A percentile compares a stretch with the other conserved stretches of the same genome.
Conservation (phyloP, 2,888 invertebrate species). For the Drosophila hamatofila region DNA sequence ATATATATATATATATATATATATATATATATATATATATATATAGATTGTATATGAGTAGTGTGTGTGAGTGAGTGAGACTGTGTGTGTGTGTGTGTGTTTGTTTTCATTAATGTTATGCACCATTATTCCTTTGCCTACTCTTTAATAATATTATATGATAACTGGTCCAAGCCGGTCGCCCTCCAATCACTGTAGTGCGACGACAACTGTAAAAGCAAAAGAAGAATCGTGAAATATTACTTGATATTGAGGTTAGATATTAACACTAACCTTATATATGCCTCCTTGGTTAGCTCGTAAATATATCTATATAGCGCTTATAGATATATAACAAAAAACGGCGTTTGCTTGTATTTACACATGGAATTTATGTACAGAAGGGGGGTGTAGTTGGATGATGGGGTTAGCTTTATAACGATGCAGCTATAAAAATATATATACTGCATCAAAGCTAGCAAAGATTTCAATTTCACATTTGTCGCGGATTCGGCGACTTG, state of each 20-base stretch:
- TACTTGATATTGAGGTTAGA: background rate
- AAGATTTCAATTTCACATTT: conserved; percentile 60
- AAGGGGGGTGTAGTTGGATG: conserved; percentile 4
- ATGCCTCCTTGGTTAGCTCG: conserved; percentile 76
- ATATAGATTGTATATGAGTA: conserved; percentile 3
- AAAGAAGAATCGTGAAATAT: background rate
- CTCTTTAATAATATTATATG: conserved; percentile 64
- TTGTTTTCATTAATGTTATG: conserved; percentile 62
- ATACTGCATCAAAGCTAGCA: conserved; percentile 17
- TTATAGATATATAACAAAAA: conserved; percentile 78
- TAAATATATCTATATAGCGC: conserved; percentile 72
- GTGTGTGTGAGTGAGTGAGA: conserved; percentile 21
- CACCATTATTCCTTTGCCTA: conserved; percentile 78
- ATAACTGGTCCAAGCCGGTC: conserved; percentile 78
- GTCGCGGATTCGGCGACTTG: conserved; percentile 59
- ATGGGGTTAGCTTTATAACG: background rate
- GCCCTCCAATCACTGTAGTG: conserved; percentile 34
- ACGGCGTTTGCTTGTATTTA: conserved; percentile 66
- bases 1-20: conserved; percentile 33
- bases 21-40: conserved; percentile 20
- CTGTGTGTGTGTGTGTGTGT: conserved; percentile 24
- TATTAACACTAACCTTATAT: conserved; percentile 55
- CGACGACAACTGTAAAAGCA: conserved; percentile 41
- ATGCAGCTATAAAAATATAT: conserved; percentile 8
- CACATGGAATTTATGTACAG: conserved; percentile 78